phyloP scores from a whole-genome alignment of 2,888 invertebrate species.

The Nemoura dubitans region DNA sequence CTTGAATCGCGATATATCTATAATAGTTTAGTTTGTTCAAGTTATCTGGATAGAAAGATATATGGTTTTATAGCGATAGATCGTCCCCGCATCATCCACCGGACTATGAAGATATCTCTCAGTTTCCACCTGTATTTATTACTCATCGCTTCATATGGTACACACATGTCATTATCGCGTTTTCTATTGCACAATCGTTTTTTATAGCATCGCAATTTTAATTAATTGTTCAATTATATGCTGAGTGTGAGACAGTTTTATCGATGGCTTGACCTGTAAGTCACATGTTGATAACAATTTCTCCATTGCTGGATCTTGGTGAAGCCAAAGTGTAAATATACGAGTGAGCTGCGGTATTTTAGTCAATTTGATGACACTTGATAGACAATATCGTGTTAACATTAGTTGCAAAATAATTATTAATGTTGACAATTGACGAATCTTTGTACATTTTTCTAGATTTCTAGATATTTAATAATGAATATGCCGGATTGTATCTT shows the following conservation, averaged over 20 bases:
- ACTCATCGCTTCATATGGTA: neutral
- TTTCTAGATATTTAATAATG: neutral
- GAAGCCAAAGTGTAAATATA: neutral
- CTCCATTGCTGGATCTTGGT: neutral
- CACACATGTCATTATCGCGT: neutral
- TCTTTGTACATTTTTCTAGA: neutral
- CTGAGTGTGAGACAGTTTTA: neutral
- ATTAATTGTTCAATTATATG: neutral
- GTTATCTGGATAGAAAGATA: too few relatives aligned
- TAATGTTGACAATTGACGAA: neutral
- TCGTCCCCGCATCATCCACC: neutral
- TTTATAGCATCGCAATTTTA: neutral
- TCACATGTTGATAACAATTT: neutral
- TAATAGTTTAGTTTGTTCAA: too few relatives aligned
- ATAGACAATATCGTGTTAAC: neutral
- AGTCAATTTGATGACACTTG: neutral
- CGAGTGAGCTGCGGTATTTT: neutral
- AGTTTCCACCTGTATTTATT: slow-evolving; percentile 12
- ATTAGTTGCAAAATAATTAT: neutral
- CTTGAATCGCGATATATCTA: too few relatives aligned
- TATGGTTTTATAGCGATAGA: too few relatives aligned
- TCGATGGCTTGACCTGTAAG: neutral
- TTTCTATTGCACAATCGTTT: neutral
- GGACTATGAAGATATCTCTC: neutral
- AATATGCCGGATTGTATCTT: neutral